phyloP scores from a whole-genome alignment of 1,140 invertebrate genomes.

The Drosophila serrata region DNA sequence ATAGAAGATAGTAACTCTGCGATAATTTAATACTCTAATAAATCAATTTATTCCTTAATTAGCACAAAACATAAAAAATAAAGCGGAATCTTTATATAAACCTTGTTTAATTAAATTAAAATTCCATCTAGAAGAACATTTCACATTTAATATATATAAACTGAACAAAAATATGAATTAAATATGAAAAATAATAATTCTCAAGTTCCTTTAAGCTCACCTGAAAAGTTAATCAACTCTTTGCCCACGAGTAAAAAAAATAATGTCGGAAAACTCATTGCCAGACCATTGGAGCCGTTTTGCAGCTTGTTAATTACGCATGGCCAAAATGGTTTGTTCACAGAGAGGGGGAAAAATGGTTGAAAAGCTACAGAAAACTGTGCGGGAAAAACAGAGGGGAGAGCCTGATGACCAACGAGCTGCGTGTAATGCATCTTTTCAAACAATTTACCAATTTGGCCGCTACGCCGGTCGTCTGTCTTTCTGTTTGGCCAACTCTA shows the following conservation, averaged over 20 bases:
- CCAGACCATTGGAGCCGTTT: slow-evolving; percentile 63
- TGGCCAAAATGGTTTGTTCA: slow-evolving; percentile 31
- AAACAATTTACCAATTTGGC: slow-evolving; percentile 79
- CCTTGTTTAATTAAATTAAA: not conserved
- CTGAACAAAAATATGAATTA: not conserved
- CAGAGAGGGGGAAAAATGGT: slow-evolving; percentile 10
- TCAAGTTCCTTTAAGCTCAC: not conserved
- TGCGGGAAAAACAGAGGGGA: slow-evolving; percentile 3
- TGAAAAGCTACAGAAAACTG: slow-evolving; percentile 8
- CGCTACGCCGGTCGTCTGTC: slow-evolving; percentile 28
- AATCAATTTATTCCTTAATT: not conserved
- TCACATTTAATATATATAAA: not conserved
- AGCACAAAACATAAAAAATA: no score
- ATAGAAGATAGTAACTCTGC: not conserved
- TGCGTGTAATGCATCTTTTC: slow-evolving; percentile 72
- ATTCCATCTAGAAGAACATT: not conserved
- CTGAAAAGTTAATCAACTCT: slow-evolving; percentile 1
- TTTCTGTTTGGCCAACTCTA: slow-evolving; percentile 18
- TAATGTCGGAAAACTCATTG: slow-evolving; percentile 47
- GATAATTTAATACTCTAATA: slow-evolving; percentile 9
- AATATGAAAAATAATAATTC: not conserved
- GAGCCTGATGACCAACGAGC: slow-evolving; percentile 11
- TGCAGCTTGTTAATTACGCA: slow-evolving; percentile 71
- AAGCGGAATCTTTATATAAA: not conserved
- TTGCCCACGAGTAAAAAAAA: slow-evolving; percentile 1